Conservation (phyloP, 2,113 vertebrate species). For the Sceloporus tristichus region DNA sequence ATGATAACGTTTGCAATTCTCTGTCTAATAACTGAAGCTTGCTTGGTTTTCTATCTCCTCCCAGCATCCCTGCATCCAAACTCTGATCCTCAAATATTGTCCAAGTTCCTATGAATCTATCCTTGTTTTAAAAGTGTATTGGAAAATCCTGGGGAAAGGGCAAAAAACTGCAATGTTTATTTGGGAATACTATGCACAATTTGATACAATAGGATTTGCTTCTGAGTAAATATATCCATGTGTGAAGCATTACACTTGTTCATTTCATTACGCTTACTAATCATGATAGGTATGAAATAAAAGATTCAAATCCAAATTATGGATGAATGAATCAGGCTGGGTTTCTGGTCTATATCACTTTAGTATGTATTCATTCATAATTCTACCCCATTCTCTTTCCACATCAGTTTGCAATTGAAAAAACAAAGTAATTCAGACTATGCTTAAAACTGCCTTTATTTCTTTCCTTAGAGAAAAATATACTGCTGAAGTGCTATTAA, state of each 20-base stretch:
- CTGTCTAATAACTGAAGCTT: background rate
- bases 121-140: too few relatives aligned
- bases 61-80: too few relatives aligned
- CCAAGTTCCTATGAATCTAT: too few relatives aligned
- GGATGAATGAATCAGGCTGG: background rate
- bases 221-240: background rate
- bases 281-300: accelerated
- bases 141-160: too few relatives aligned
- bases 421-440: background rate
- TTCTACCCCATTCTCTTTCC: background rate
- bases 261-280: background rate
- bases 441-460: background rate
- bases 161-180: too few relatives aligned
- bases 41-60: background rate
- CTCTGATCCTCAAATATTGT: too few relatives aligned
- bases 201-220: background rate
- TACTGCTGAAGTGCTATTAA: background rate
- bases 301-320: background rate
- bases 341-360: background rate
- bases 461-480: background rate
- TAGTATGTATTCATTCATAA: background rate
- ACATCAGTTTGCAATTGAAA: background rate
- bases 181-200: too few relatives aligned
- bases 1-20: background rate
- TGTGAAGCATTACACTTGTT: background rate